Evolutionary conservation across 2,888 invertebrate genomes (phyloP).

Genomic region (Tenthredo amoena): DNA sequence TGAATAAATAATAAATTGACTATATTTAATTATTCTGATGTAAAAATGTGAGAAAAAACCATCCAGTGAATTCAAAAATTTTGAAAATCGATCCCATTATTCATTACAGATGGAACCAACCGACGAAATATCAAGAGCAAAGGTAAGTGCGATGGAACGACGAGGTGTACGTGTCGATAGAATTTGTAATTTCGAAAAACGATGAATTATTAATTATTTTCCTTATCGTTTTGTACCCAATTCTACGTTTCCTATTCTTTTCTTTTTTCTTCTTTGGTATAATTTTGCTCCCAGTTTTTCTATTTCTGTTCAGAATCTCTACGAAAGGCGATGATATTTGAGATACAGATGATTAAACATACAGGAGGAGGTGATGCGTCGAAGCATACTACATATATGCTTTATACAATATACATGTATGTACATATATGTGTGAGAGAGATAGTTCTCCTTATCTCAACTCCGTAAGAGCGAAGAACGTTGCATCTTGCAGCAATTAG

Average conservation of each 20-base stretch:
- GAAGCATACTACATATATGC: not conserved
- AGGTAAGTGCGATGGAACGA: not conserved
- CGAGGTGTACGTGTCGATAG: too few species aligned
- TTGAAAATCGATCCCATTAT: not conserved
- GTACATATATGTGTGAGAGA: not conserved
- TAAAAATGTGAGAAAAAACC: not conserved
- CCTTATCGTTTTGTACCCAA: not conserved
- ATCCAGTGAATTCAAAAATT: not conserved
- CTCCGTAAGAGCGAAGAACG: not conserved
- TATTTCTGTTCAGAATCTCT: not conserved
- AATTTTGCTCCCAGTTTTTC: not conserved
- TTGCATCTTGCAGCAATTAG: not conserved
- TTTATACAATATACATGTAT: not conserved
- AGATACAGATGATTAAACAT: not conserved
- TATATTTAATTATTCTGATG: not conserved
- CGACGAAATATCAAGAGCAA: not conserved
- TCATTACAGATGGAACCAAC: not conserved
- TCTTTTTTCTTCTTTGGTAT: not conserved
- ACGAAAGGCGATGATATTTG: conserved; percentile 32
- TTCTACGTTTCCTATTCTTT: not conserved
- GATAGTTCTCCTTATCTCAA: not conserved
- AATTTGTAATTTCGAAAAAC: not conserved
- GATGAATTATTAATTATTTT: not conserved
- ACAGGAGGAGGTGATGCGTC: not conserved
- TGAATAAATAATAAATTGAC: conserved; percentile 2